Percentiles rank a stretch among this genome's conserved stretches.
Evolutionary conservation across 2,888 invertebrate genomes (phyloP).

Genomic region (Drosophila maculinotata): DNA sequence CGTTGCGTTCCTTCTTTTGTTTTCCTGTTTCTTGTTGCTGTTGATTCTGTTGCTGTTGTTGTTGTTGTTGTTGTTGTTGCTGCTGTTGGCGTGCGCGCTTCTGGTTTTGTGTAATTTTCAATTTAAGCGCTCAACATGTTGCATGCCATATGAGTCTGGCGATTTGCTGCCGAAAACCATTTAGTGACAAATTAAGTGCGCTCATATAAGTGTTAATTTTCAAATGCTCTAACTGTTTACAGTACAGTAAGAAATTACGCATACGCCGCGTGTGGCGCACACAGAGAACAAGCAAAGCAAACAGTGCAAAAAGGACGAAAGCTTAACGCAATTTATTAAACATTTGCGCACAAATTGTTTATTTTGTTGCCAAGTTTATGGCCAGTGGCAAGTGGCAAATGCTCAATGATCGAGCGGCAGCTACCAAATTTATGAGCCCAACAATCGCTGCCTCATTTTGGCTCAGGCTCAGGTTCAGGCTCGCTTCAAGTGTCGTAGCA

Average conservation of each 20-base stretch:
- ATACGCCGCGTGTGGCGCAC: slow-evolving; percentile 55
- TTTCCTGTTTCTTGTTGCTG: not conserved
- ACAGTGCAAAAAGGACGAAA: not conserved
- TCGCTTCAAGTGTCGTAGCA: slow-evolving; percentile 51
- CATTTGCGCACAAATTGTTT: slow-evolving; percentile 74
- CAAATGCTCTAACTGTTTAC: no score
- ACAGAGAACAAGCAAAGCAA: not conserved
- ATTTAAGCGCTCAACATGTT: slow-evolving; percentile 76
- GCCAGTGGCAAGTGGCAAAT: slow-evolving; percentile 25
- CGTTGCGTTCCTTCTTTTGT: not conserved
- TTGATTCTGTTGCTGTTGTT: no score
- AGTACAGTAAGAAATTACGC: slow-evolving; percentile 52
- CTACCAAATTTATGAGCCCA: slow-evolving; percentile 59
- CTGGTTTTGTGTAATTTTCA: slow-evolving; percentile 71
- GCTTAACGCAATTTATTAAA: slow-evolving; percentile 76
- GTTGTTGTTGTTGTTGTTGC: not conserved
- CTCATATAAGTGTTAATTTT: slow-evolving; percentile 74
- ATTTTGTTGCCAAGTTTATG: slow-evolving; percentile 67
- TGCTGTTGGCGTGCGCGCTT: slow-evolving; percentile 52
- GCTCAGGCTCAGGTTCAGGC: slow-evolving; percentile 4
- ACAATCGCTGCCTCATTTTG: slow-evolving; percentile 58
- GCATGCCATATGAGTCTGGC: slow-evolving; percentile 61
- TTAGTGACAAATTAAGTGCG: slow-evolving; percentile 77
- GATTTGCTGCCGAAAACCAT: slow-evolving; percentile 52
- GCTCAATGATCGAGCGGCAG: slow-evolving; percentile 34